These are phyloP conservation scores for Agrilus mali DNA, from an alignment of 2,888 invertebrate species.

Conservation along the genomic window DNA sequence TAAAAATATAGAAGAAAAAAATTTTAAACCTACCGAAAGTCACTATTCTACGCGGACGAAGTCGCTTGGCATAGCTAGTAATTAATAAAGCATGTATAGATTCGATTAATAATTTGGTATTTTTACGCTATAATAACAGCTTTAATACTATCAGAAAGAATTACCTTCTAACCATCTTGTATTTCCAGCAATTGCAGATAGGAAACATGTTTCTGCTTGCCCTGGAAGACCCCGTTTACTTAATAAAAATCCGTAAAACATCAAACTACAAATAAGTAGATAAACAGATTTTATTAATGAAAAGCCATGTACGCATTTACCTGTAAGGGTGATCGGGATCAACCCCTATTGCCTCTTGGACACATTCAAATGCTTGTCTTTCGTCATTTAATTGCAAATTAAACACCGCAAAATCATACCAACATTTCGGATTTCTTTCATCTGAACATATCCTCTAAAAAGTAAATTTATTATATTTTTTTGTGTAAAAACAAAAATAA, in stretches of 20 bases:
- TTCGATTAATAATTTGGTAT: too few species aligned
- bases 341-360: conserved; percentile 24
- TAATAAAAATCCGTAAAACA: conserved; percentile 24
- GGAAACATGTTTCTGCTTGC: conserved; percentile 29
- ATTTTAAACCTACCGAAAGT: too few species aligned
- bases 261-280: conserved; percentile 15
- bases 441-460: conserved; percentile 22
- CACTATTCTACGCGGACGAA: too few species aligned
- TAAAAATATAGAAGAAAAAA: too few species aligned
- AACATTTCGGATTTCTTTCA: conserved; percentile 21
- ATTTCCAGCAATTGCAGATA: conserved; percentile 22
- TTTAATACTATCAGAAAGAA: too few species aligned
- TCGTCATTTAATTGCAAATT: conserved; percentile 20
- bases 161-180: conserved; percentile 27
- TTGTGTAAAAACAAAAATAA: background rate
- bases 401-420: conserved; percentile 31
- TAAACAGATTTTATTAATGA: background rate
- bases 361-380: conserved; percentile 27
- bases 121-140: too few species aligned
- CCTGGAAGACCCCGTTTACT: conserved; percentile 19
- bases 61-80: too few species aligned
- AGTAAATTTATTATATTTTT: background rate
- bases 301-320: conserved; percentile 10
- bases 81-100: too few species aligned
- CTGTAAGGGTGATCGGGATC: conserved; percentile 23